Evolutionary conservation across 92 coral and sea anemone genomes (phyloP).

Genomic region (Zoanthus gigantus): DNA sequence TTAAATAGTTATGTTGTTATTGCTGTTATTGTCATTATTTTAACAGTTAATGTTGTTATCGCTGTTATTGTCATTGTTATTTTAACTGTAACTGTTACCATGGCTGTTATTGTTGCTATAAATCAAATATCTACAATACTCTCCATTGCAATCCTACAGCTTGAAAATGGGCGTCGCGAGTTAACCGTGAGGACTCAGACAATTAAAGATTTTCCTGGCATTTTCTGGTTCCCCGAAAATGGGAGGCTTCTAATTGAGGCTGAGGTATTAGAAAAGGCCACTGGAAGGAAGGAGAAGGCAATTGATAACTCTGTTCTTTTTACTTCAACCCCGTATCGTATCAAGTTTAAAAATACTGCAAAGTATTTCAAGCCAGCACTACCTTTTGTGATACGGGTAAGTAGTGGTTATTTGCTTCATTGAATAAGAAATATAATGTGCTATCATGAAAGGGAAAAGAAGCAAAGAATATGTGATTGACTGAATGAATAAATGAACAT

Average conservation of each 20-base stretch:
- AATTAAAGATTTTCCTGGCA: conserved; percentile 57
- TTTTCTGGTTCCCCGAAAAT: conserved; percentile 92
- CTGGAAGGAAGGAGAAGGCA: conserved; percentile 76
- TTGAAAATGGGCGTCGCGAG: conserved; percentile 32
- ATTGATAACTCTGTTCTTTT: conserved; percentile 78
- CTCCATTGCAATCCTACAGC: conserved; percentile 3
- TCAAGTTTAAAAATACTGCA: conserved; percentile 80
- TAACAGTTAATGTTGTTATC: not conserved
- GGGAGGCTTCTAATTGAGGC: conserved; percentile 81
- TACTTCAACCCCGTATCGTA: conserved; percentile 81
- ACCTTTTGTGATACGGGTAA: conserved; percentile 89
- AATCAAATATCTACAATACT: not conserved
- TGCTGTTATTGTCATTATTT: too few relatives aligned
- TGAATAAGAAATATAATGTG: too few relatives aligned
- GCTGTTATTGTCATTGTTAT: too few relatives aligned
- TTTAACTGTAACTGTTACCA: too few relatives aligned
- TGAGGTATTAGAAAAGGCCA: conserved; percentile 80
- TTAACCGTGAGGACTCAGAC: conserved; percentile 11
- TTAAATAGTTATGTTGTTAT: not conserved
- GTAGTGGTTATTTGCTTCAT: not conserved
- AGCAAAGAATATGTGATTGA: not conserved
- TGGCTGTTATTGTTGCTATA: not conserved
- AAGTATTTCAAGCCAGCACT: conserved; percentile 91
- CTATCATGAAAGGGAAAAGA: too few relatives aligned
- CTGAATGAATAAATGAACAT: too few relatives aligned